Evolutionary conservation across 2,797 vertebrate species (phyloP), one percentile per base, ranked within the genome.

Genomic region (Sebastes itinus): DNA sequence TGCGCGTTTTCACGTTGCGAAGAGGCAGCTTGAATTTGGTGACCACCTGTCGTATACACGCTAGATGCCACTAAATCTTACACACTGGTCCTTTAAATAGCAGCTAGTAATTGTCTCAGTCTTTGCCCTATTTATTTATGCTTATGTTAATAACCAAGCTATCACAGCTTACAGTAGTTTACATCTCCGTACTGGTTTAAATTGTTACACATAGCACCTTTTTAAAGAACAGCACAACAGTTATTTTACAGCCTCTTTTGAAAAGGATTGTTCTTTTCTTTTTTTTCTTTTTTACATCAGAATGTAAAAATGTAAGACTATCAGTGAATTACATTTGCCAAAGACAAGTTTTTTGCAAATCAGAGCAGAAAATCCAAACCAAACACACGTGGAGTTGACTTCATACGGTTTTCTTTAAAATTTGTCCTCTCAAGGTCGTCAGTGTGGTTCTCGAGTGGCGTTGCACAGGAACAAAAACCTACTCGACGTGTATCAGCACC

Each of bases 281-380:
- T 63, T 68, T 65, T 88, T 60, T 72, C 12, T 38, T 38, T 38
- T 88, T 62, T 73, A 72, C 63, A 81, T 76, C 58, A 66, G 88
- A 92, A 90, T 90, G 78, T 92, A 80, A 80, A 72, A 87, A 90
- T 80, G 72, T 80, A 52, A 70, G 84, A 92, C 88, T 81, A 81
- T 94, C 90, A 89, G 69, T 75, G 52, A 72, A 67, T 72, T 35
- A 49, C 33, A 82, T 91, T 93, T 89, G 88, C 94, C 92, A 94
- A 94, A 95, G 90, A 92, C 23, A 7, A 55, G 77, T 86, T 87
- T 88, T 85, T 77, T 38, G 72, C 77, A 75, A 72, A 23, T 76
- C 59, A 4, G 30, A 83, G 68, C 72, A 64, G 64, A 64, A 79
- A 52, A 58, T 58, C 30, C 18, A 20, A 87, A 69, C 23, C 59